phyloP scores from a whole-genome alignment of 2,113 vertebrate genomes.

The zebrafish (Danio rerio) region GRCz12tu NC_133178.1:33804501-33805000 shows the following conservation, averaged over 20 bases:
- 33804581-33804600: conserved; percentile 6
- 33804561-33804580: conserved; percentile 25
- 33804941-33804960: too few relatives aligned
- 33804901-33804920: too few relatives aligned
- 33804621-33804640: neutral
- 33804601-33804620: neutral
- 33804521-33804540: conserved; percentile 28
- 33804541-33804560: too few relatives aligned
- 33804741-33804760: conserved; percentile 86
- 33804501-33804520: conserved; percentile 84
- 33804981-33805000: too few relatives aligned
- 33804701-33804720: conserved; percentile 20
- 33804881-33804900: too few relatives aligned
- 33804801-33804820: conserved; percentile 18
- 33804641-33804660: neutral
- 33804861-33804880: too few relatives aligned
- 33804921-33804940: too few relatives aligned
- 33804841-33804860: too few relatives aligned
- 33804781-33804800: conserved; percentile 78
- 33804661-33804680: conserved; percentile 39
- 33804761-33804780: conserved; percentile 87
- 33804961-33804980: too few relatives aligned
- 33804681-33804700: conserved; percentile 17
- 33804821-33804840: too few relatives aligned
- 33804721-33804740: conserved; percentile 93